phyloP scores from a whole-genome alignment of 2,113 vertebrate genomes.

The Sphaerodactylus townsendi region DNA sequence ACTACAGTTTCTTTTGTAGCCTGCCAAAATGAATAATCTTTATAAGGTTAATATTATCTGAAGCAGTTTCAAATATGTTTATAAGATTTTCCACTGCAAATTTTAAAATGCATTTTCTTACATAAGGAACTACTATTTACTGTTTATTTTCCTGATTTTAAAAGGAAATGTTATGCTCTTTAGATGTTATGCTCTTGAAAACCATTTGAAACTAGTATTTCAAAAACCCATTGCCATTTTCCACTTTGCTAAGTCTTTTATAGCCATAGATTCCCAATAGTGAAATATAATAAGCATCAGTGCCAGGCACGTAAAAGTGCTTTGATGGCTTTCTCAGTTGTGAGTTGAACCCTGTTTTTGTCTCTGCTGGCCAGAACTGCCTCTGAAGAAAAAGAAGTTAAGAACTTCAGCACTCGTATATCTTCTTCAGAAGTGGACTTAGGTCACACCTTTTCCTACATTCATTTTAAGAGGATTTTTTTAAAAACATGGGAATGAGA shows the following conservation, averaged over 20 bases:
- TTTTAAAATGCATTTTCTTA: constrained; percentile 58
- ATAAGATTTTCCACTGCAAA: constrained; percentile 42
- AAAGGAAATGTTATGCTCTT: too few species aligned
- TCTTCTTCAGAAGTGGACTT: background rate
- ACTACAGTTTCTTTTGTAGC: background rate
- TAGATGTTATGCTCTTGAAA: background rate
- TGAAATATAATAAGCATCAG: constrained; percentile 5
- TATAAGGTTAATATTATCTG: constrained; percentile 19
- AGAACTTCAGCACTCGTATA: background rate
- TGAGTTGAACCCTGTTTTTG: background rate
- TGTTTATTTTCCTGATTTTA: constrained; percentile 40
- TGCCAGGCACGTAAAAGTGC: background rate
- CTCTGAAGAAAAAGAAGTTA: background rate
- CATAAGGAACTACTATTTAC: constrained; percentile 21
- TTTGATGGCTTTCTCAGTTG: background rate
- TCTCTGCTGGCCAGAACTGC: background rate
- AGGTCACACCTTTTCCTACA: background rate
- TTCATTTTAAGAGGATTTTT: background rate
- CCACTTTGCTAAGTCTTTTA: accelerated
- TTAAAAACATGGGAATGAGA: background rate
- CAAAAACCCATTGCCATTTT: background rate
- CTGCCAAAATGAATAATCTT: constrained; percentile 20
- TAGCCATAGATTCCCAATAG: background rate
- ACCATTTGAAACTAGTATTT: background rate
- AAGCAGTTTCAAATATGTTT: constrained; percentile 23